Evolutionary conservation across 2,113 vertebrate genomes (phyloP).

Genomic region (Solenodon paradoxus): DNA sequence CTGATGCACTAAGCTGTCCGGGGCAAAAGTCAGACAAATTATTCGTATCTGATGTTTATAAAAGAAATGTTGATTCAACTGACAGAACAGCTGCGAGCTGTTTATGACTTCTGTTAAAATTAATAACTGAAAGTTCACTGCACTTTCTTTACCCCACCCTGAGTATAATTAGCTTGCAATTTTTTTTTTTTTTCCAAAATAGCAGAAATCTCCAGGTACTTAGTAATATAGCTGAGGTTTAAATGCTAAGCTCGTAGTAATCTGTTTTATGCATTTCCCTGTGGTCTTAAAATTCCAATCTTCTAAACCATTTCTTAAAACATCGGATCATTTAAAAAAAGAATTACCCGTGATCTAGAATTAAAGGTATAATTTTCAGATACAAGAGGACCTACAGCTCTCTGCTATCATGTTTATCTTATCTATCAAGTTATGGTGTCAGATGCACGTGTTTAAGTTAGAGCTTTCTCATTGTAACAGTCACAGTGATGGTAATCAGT

Average conservation of each 20-base stretch:
- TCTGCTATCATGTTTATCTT: not conserved
- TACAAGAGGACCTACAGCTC: not conserved
- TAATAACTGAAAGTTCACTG: not conserved
- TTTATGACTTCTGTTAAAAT: not conserved
- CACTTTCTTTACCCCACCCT: not conserved
- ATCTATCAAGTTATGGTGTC: not conserved
- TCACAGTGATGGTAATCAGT: not conserved
- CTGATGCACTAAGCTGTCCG: not conserved
- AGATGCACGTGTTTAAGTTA: not conserved
- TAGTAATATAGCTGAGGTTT: not conserved
- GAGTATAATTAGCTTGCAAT: not conserved
- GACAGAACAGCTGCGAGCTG: not conserved
- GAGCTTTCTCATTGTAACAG: not conserved
- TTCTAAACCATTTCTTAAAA: constrained; percentile 12
- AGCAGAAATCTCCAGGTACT: constrained; percentile 1
- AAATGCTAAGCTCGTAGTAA: constrained; percentile 33
- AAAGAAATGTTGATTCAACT: not conserved
- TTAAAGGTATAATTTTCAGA: constrained; percentile 19
- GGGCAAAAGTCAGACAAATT: not conserved
- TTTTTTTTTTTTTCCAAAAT: not conserved
- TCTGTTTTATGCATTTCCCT: constrained; percentile 14
- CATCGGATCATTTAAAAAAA: not conserved
- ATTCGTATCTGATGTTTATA: not conserved
- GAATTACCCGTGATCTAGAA: not conserved
- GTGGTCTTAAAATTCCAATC: constrained; percentile 51